Evolutionary conservation across 2,888 invertebrate species (phyloP).

Genomic region (Zele albiditarsus): DNA sequence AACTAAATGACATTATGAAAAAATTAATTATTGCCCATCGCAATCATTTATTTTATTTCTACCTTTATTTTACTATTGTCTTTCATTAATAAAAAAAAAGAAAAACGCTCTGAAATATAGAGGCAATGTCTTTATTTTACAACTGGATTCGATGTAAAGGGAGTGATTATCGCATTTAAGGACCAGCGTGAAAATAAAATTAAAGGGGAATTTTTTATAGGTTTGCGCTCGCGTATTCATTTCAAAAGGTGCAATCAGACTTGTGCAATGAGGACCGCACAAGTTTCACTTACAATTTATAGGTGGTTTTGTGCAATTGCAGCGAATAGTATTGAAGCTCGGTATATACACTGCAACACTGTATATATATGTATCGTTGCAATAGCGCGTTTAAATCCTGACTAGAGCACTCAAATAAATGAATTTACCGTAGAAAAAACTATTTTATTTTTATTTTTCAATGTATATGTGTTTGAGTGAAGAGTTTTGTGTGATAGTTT

Average conservation of each 20-base stretch:
- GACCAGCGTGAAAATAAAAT: background rate
- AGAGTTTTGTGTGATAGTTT: slow-evolving; percentile 4
- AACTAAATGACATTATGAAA: no score
- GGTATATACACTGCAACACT: background rate
- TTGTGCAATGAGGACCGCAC: slow-evolving; percentile 1
- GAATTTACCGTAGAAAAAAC: slow-evolving; percentile 43
- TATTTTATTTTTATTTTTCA: slow-evolving; percentile 42
- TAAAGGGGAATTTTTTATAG: background rate
- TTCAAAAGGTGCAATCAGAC: background rate
- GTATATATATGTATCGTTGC: background rate
- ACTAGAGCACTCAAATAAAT: slow-evolving; percentile 48
- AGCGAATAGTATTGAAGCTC: background rate
- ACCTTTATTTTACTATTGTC: background rate
- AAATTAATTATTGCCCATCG: background rate
- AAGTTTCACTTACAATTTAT: slow-evolving; percentile 6
- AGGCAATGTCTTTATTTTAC: background rate
- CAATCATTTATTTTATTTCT: background rate
- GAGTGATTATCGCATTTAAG: background rate
- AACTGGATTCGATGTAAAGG: background rate
- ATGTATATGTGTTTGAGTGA: slow-evolving; percentile 24
- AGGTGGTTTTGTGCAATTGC: background rate
- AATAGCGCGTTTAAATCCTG: background rate
- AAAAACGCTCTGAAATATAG: background rate
- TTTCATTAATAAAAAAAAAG: background rate
- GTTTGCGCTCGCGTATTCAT: background rate